Evolutionary conservation across 2,888 invertebrate species (phyloP).

Genomic region (Dinocampus coccinellae): DNA sequence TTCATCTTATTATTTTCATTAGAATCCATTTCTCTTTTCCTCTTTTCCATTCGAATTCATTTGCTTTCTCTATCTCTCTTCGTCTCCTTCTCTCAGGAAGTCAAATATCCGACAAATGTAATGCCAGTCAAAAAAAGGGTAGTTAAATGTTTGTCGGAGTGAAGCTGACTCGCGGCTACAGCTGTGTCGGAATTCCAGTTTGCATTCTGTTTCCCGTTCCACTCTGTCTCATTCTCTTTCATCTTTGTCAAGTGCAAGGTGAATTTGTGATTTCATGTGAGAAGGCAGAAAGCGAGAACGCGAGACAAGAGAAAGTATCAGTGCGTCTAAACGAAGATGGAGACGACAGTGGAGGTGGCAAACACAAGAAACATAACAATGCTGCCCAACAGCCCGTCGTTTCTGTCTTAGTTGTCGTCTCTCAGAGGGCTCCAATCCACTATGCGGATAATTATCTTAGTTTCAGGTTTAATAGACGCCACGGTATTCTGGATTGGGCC

Average conservation of each 20-base stretch:
- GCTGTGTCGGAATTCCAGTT: conserved; percentile 53
- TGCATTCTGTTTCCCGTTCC: conserved; percentile 25
- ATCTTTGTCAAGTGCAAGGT: conserved; percentile 27
- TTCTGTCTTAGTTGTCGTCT: conserved; percentile 20
- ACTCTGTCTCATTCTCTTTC: conserved; percentile 28
- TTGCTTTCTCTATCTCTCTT: background rate
- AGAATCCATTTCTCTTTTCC: background rate
- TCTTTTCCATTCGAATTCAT: background rate
- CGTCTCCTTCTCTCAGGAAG: conserved; percentile 14
- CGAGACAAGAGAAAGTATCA: conserved; percentile 32
- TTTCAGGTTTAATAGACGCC: conserved; percentile 67
- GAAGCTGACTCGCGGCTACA: conserved; percentile 46
- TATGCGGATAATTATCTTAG: conserved; percentile 65
- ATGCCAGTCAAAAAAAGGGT: conserved; percentile 56
- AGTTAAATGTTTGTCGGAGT: conserved; percentile 52
- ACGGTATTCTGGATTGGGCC: conserved; percentile 65
- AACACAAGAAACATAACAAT: conserved; percentile 59
- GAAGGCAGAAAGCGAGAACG: conserved; percentile 32
- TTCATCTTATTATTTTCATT: no score
- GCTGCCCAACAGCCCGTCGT: conserved; percentile 46
- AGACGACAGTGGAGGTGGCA: background rate
- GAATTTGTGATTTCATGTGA: conserved; percentile 23
- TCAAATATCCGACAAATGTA: conserved; percentile 62
- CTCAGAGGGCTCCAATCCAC: conserved; percentile 31
- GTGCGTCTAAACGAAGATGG: conserved; percentile 35